phyloP scores from a whole-genome alignment of 1,140 invertebrate species.

The Sweltsa coloradensis region DNA sequence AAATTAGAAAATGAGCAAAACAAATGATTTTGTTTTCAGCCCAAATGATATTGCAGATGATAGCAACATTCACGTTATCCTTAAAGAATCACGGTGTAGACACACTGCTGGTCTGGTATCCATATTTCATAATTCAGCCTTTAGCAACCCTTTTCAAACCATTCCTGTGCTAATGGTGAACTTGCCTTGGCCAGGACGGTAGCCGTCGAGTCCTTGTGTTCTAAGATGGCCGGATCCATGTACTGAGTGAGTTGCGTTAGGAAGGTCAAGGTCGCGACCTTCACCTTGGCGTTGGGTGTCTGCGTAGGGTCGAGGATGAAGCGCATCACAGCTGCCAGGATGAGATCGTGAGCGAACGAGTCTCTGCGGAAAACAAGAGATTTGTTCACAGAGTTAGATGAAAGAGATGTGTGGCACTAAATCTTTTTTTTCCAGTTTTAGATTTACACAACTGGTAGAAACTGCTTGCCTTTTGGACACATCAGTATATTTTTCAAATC shows the following conservation, averaged over 20 bases:
- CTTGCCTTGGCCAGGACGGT: slow-evolving; percentile 55
- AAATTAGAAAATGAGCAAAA: no score
- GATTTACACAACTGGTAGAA: neutral
- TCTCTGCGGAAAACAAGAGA: slow-evolving; percentile 33
- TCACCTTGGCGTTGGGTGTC: slow-evolving; percentile 78
- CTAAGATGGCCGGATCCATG: slow-evolving; percentile 27
- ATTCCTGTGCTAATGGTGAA: no score
- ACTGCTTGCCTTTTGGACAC: no score
- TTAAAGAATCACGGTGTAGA: no score
- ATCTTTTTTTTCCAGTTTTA: neutral
- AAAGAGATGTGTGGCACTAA: neutral
- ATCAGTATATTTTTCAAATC: no score
- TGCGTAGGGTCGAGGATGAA: slow-evolving; percentile 83
- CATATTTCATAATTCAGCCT: no score
- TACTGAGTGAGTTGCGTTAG: slow-evolving; percentile 53
- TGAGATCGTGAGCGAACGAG: slow-evolving; percentile 46
- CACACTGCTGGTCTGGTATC: no score
- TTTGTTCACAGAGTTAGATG: neutral
- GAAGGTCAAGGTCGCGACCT: slow-evolving; percentile 60
- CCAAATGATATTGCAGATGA: no score
- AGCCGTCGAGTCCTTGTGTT: slow-evolving; percentile 34
- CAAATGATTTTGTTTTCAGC: no score
- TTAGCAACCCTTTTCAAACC: no score
- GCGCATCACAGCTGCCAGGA: slow-evolving; percentile 48
- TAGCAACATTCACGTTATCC: no score